Evolutionary conservation across 2,113 vertebrate species (phyloP), one percentile per base, ranked within the genome.

Genomic region (Brachyhypopomus occidentalis): DNA sequence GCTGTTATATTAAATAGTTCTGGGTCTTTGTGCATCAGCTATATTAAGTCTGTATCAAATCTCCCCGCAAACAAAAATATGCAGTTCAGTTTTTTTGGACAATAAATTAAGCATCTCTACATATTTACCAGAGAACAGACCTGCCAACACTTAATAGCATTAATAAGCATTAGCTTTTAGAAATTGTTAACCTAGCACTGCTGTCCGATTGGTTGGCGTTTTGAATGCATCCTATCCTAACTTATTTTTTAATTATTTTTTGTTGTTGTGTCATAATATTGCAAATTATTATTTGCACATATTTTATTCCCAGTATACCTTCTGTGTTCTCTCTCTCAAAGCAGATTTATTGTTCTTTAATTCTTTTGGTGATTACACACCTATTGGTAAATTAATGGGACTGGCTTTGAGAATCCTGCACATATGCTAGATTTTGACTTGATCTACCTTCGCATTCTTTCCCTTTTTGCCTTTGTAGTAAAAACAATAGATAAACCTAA

Each of bases 231-330:
- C 7, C 11, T 59, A 22, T 45, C 22, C 38, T 1, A 0, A 20
- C 7, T 11, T 41, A 1, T 34, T 78, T n/a, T 20, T 17, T 8
- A 11, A n/a, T 22, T n/a, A 5, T 0, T 60, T 30, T 71, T 38
- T 23, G 1, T 55, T 52, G 34, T 73, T 23, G 41, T 45, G 41
- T 45, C 41, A 45, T 71, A 48, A 72, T 72, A 82, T 73, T 5
- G 59, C 45, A 71, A 58, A 45, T 78, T 60, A 38, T 74, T 45
- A 74, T 69, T 36, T 78, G 76, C 67, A 78, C 78, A 60, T 74
- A 83, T 58, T 74, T 69, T 19, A 72, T 79, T 72, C 36, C 55
- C 36, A 62, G 30, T 22, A 25, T 67, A 14, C 9, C 55, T 48
- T 27, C 34, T n/a, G n/a, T 56, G 23, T 7, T 77, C 22, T 25